Base-by-base conservation (phyloP, 1,140 invertebrate genomes). In the Neuroterus valhalla region DNA sequence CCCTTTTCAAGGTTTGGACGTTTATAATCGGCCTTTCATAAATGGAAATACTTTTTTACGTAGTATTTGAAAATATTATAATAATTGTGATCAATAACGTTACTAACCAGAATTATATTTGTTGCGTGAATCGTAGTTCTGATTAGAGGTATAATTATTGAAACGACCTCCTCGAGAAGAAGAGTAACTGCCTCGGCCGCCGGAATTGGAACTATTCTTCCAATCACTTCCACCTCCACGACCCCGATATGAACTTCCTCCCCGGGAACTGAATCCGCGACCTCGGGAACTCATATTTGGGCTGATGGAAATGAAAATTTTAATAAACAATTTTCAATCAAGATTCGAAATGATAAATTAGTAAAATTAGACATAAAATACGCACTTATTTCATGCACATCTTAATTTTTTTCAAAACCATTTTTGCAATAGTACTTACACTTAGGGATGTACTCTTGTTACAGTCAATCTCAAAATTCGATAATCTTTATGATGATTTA, bases 211-310 rank as follows among this genome's bases (percentile, higher is more conserved):
- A 23, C 80, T 67, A 70, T 82, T 80, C 14, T 81, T 81, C 81
- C 85, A 85, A 21, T 84, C 85, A 43, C 75, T 84, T 15, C 85
- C 81, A 14, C 85, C 85, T 43, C 87, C 85, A 75, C 86, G 76
- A 6, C 88, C 86, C 77, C 88, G 83, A 26, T 87, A 88, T 1
- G 87, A 87, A 66, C 85, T 84, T 15, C 86, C 85, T 10, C 85
- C 85, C 3, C 88, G 79, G 1, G 87, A 86, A 81, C 72, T 85
- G 72, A 89, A 90, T 71, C 88, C 89, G 70, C 89, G 81, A 10
- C 88, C 89, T 26, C 89, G 83, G 44, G 86, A 86, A 78, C 86
- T 89, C 88, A 88, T 89, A 38, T 72, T 87, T 52, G 80, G 83
- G 62, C 86, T 68, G 21, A 46, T 74, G 19, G 66, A 50, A 76